Conservation (phyloP, 2,888 invertebrate genomes). For the Pogonocherus hispidulus region DNA sequence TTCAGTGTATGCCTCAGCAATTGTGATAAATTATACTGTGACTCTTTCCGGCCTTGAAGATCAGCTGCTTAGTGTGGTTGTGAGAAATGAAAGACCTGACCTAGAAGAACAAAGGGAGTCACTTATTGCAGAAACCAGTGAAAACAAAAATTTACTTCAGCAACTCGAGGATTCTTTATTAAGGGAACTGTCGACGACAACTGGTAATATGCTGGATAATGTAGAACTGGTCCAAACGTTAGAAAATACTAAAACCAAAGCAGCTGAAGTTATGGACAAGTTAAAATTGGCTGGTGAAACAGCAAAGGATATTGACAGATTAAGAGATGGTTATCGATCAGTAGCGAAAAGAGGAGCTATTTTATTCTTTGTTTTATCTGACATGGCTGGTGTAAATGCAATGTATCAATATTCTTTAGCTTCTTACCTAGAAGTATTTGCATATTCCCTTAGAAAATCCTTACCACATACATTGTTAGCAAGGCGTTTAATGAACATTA, state of each 20-base stretch:
- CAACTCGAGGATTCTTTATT: conserved; percentile 89
- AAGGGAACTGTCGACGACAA: conserved; percentile 86
- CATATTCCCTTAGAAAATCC: conserved; percentile 84
- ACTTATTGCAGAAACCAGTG: conserved; percentile 87
- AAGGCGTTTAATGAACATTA: conserved; percentile 85
- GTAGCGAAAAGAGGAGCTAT: conserved; percentile 91
- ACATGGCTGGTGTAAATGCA: conserved; percentile 88
- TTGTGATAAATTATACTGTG: conserved; percentile 93
- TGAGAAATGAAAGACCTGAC: conserved; percentile 88
- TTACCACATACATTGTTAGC: conserved; percentile 83
- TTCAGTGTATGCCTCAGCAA: conserved; percentile 87
- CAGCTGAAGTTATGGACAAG: conserved; percentile 85
- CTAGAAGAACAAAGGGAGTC: conserved; percentile 89
- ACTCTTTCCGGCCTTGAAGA: conserved; percentile 91
- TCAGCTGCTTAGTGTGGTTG: conserved; percentile 90
- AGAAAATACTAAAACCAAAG: conserved; percentile 91
- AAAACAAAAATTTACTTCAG: conserved; percentile 86
- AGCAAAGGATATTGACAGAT: conserved; percentile 83
- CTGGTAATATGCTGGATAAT: conserved; percentile 95
- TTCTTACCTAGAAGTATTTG: conserved; percentile 88
- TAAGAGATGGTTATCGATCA: conserved; percentile 88
- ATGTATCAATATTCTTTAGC: conserved; percentile 95
- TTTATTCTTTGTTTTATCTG: conserved; percentile 90
- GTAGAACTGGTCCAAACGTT: conserved; percentile 87
- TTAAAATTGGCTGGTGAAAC: conserved; percentile 83